Evolutionary conservation across 1,140 invertebrate genomes (phyloP).

Genomic region (Armadillidium nasatum): DNA sequence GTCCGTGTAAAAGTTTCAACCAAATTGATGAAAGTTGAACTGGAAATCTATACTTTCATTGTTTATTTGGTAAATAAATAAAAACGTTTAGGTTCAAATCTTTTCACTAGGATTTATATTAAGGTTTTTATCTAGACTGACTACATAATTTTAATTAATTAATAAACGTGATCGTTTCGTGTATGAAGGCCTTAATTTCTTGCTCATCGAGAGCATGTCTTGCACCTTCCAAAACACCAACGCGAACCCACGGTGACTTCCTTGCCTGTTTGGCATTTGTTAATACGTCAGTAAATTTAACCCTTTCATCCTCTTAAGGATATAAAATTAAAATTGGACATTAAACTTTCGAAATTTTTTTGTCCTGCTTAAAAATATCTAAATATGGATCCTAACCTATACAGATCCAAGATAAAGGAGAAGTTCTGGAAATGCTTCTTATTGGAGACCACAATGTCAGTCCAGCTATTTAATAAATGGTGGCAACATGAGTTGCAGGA

Average conservation of each 20-base stretch:
- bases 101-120: no score
- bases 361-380: background rate
- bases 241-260: background rate
- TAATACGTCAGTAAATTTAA: background rate
- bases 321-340: constrained; percentile 3
- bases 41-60: no score
- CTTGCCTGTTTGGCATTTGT: background rate
- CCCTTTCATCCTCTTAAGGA: background rate
- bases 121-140: no score
- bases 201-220: background rate
- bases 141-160: no score
- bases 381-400: background rate
- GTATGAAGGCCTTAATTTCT: no score
- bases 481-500: background rate
- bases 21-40: no score
- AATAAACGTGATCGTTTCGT: no score
- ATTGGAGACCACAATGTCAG: background rate
- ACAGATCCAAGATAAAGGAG: background rate
- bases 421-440: background rate
- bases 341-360: background rate
- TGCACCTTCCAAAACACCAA: background rate
- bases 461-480: background rate
- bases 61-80: no score
- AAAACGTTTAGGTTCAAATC: no score
- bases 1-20: no score